phyloP scores from a whole-genome alignment of 2,888 invertebrate species.

The Baccha elongata region DNA sequence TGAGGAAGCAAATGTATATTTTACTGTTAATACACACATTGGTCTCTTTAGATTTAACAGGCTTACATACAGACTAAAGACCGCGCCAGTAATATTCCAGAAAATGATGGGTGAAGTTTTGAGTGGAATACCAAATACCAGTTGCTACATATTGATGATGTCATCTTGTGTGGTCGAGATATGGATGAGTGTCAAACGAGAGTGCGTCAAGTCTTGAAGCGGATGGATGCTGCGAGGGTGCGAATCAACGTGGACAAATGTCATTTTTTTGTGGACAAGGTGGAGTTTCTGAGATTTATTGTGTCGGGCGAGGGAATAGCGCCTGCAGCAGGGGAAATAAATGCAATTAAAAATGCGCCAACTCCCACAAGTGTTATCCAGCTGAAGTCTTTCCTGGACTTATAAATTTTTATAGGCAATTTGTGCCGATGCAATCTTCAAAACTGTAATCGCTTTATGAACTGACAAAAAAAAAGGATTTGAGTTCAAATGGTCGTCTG shows the following conservation, averaged over 20 bases:
- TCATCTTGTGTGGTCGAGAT: too few species aligned
- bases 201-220: not conserved
- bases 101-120: constrained; percentile 66
- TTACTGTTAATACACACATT: constrained; percentile 51
- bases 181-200: too few species aligned
- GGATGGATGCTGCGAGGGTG: not conserved
- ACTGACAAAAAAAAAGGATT: not conserved
- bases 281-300: constrained; percentile 6
- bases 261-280: not conserved
- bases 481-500: not conserved
- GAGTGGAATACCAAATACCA: constrained; percentile 42
- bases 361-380: not conserved
- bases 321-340: not conserved
- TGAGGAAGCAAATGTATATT: constrained; percentile 50
- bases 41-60: constrained; percentile 48
- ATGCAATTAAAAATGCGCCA: not conserved
- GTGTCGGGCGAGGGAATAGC: constrained; percentile 10
- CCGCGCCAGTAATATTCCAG: constrained; percentile 67
- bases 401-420: not conserved
- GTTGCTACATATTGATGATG: too few species aligned
- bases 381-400: not conserved
- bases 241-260: not conserved
- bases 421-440: not conserved
- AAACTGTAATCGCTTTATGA: not conserved
- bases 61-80: constrained; percentile 41